Conservation (phyloP, 30 jellyfish, hydroid and myxozoan species). For the Mastigias papua region DNA sequence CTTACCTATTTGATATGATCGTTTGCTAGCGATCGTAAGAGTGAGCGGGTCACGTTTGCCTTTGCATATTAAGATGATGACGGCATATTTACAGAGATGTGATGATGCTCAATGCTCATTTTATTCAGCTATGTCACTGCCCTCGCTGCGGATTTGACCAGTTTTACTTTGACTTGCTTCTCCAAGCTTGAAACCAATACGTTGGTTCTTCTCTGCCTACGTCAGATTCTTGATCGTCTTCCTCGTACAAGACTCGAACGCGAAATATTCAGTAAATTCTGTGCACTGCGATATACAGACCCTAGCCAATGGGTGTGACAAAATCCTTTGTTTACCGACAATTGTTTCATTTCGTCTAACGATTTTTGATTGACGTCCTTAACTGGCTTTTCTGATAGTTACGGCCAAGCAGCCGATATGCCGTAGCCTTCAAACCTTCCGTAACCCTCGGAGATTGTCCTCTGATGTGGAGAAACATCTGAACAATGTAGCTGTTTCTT, state of each 20-base stretch:
- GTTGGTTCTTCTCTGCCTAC: neutral
- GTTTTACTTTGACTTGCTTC: conserved; percentile 14
- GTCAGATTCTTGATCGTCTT: neutral
- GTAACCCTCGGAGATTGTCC: too few species aligned
- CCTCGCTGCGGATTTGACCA: conserved; percentile 84
- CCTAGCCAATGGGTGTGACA: conserved; percentile 77
- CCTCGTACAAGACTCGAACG: conserved; percentile 1
- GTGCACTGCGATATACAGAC: conserved; percentile 36
- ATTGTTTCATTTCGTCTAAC: conserved; percentile 25
- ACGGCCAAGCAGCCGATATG: too few species aligned
- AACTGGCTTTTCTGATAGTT: too few species aligned
- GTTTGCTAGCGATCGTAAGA: conserved; percentile 27
- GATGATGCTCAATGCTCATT: neutral
- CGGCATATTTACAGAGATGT: neutral
- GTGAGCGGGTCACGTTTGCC: neutral
- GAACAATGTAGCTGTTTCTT: too few species aligned
- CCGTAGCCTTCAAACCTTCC: too few species aligned
- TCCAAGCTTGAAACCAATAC: conserved; percentile 35
- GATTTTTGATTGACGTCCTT: conserved; percentile 40
- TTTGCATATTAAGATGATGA: conserved; percentile 28
- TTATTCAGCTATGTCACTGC: conserved; percentile 51
- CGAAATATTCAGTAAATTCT: neutral
- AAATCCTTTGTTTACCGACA: conserved; percentile 50
- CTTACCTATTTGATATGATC: conserved; percentile 26
- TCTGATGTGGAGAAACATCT: too few species aligned